Conservation (phyloP, 2,888 invertebrate genomes). For the Apamea monoglypha region DNA sequence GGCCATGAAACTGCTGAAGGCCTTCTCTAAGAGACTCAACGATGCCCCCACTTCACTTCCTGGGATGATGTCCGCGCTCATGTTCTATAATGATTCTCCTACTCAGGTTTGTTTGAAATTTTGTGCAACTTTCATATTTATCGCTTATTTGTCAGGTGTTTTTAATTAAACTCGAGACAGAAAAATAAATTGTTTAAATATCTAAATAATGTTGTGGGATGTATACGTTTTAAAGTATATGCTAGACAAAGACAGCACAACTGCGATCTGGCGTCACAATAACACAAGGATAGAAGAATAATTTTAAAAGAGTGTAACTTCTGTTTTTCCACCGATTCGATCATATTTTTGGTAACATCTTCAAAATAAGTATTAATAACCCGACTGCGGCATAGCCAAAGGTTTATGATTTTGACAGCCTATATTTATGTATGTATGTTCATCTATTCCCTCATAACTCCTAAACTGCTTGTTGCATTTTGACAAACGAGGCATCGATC, state of each 20-base stretch:
- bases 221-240: not conserved
- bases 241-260: not conserved
- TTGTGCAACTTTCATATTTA: not conserved
- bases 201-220: not conserved
- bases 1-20: constrained; percentile 91
- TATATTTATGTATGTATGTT: not conserved
- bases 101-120: constrained; percentile 91
- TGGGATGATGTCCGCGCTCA: constrained; percentile 93
- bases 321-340: not conserved
- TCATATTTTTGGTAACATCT: not conserved
- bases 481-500: not conserved
- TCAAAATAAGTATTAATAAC: not conserved
- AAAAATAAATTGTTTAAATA: not conserved
- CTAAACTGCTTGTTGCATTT: not conserved
- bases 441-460: not conserved
- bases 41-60: constrained; percentile 93
- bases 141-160: not conserved
- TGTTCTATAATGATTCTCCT: constrained; percentile 92
- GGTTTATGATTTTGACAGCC: not conserved
- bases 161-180: not conserved
- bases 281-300: not conserved
- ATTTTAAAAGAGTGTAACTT: not conserved
- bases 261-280: not conserved
- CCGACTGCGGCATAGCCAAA: not conserved
- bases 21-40: constrained; percentile 91